Percentiles rank a stretch among this genome's conserved stretches.
Evolutionary conservation across 2,113 vertebrate genomes (phyloP).

Genomic region (Ptyas mucosa): DNA sequence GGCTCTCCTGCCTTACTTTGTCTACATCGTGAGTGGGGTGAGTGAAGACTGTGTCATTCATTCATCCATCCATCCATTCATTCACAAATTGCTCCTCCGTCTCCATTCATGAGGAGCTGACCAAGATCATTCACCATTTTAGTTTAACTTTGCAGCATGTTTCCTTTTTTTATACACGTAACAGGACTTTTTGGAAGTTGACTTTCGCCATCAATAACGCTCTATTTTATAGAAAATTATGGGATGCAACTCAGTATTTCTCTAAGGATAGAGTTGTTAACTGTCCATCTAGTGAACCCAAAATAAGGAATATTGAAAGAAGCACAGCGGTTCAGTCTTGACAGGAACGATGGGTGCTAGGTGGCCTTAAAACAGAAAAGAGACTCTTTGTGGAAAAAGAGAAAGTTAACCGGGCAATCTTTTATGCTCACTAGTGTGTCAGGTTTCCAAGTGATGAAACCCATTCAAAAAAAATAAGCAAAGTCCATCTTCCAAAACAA

Average conservation of each 20-base stretch:
- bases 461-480: too few relatives aligned
- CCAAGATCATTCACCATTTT: not conserved
- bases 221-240: not conserved
- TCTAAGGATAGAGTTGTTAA: not conserved
- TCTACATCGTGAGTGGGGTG: constrained; percentile 92
- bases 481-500: too few relatives aligned
- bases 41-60: constrained; percentile 3
- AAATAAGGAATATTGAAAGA: too few relatives aligned
- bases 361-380: not conserved
- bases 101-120: not conserved
- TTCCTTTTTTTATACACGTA: not conserved
- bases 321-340: too few relatives aligned
- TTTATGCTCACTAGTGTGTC: not conserved
- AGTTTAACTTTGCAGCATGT: not conserved
- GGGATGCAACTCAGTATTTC: not conserved
- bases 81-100: not conserved
- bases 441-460: too few relatives aligned
- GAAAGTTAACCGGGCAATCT: not conserved
- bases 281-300: too few relatives aligned
- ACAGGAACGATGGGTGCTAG: not conserved
- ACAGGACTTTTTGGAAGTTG: not conserved
- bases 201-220: not conserved
- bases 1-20: constrained; percentile 88
- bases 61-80: not conserved
- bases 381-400: not conserved